A percentile compares a stretch with the other conserved stretches of the same genome.
Conservation (phyloP, 2,888 invertebrate species). For the Acronicta leporina region DNA sequence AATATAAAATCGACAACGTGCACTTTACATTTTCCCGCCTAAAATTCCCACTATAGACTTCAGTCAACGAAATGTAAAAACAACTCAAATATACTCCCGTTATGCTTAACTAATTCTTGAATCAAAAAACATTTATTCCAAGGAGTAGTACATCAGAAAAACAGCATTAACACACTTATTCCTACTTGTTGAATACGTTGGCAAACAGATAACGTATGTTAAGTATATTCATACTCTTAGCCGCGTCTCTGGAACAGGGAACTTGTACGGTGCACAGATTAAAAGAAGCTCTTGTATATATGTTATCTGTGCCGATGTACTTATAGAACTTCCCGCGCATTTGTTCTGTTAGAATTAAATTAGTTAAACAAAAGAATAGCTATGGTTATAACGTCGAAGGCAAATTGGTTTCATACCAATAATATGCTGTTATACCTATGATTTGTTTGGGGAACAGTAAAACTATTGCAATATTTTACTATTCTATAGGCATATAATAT, state of each 20-base stretch:
- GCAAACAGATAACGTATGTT: slow-evolving; percentile 65
- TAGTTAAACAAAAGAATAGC: background rate
- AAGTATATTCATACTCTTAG: slow-evolving; percentile 63
- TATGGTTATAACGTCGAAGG: no score
- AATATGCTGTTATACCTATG: no score
- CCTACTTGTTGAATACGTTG: slow-evolving; percentile 66
- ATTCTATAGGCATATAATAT: no score
- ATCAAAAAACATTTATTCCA: slow-evolving; percentile 53
- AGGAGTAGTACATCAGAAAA: slow-evolving; percentile 35
- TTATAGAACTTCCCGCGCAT: slow-evolving; percentile 13
- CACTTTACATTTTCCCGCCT: no score
- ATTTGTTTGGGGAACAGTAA: no score
- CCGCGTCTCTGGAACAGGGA: slow-evolving; percentile 51
- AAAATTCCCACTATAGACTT: slow-evolving; percentile 2
- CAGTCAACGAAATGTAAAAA: background rate
- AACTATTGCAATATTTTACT: no score
- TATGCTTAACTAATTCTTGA: slow-evolving; percentile 23
- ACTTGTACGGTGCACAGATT: slow-evolving; percentile 59
- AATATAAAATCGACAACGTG: no score
- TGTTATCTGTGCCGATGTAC: slow-evolving; percentile 30
- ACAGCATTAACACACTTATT: slow-evolving; percentile 38
- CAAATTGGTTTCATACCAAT: no score
- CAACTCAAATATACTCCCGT: slow-evolving; percentile 21
- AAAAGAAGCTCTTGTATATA: slow-evolving; percentile 49
- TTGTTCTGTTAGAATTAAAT: slow-evolving; percentile 17